phyloP scores from a whole-genome alignment of 2,888 invertebrate genomes.

The Eristalis arbustorum region DNA sequence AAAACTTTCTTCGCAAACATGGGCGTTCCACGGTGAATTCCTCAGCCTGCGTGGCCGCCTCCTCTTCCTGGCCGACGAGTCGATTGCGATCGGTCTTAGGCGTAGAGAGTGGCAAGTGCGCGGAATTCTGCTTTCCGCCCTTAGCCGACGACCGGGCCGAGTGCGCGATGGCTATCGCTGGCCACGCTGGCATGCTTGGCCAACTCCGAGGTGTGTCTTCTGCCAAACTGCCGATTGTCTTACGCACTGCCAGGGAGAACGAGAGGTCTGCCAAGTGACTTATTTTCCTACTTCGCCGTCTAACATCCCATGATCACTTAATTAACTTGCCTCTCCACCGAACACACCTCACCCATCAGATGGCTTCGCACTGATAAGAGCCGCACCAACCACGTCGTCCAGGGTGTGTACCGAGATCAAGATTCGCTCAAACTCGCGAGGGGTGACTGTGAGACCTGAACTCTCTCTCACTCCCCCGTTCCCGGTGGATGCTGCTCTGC shows the following conservation, averaged over 20 bases:
- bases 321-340: conserved; percentile 31
- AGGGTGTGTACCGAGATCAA: background rate
- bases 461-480: background rate
- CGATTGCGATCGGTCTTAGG: background rate
- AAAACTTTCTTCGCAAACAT: conserved; percentile 58
- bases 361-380: background rate
- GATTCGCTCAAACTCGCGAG: background rate
- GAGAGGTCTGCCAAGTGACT: background rate
- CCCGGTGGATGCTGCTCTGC: background rate
- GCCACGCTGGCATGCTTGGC: background rate
- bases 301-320: conserved; percentile 65
- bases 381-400: background rate
- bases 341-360: background rate
- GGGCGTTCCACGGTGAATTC: conserved; percentile 45
- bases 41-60: background rate
- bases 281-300: conserved; percentile 50
- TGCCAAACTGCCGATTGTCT: background rate
- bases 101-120: background rate
- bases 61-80: background rate
- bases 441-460: background rate
- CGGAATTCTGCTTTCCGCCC: conserved; percentile 36
- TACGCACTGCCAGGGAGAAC: background rate
- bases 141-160: conserved; percentile 28
- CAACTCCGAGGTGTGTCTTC: background rate
- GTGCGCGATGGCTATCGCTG: conserved; percentile 42